Evolutionary conservation across 2,113 vertebrate species (phyloP), one percentile per base, ranked within the genome.

Genomic region (Raja brachyura): DNA sequence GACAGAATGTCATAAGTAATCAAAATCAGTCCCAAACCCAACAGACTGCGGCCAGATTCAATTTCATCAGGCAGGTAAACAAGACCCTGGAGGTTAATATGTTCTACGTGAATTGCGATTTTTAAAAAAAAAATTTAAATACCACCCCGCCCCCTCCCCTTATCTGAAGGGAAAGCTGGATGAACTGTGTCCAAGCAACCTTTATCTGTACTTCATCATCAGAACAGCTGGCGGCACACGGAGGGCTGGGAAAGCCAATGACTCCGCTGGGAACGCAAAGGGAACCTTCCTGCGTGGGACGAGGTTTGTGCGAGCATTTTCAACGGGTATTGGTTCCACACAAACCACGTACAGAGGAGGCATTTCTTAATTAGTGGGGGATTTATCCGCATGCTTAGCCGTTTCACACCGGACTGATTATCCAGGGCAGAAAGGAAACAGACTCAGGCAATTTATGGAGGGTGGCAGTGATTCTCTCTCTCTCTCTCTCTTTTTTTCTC

Each of bases 1-100:
- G 63, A 68, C 86, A 90, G 7, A 31, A 7, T 92, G 68, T 25
- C 66, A 86, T 73, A 73, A 92, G 66, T 92, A 48, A 92, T 92
- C 66, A 73, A 10, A 33, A 63, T 61, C 83, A 63, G 83, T 86
- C 56, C 56, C n/a, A 18, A 63, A 25, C 48, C 20, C 20, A 14
- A 66, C 83, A 39, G 1, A 13, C 16, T 70, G 0, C 16, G 4
- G 68, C 31, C 88, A 54, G 7, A 68, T 66, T 92, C 33, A 92
- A 48, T 92, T 54, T 92, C 20, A 39, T 70, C 33, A 20, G 5
- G 68, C 66, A 48, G 31, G 31, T 48, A 70, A 73, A 73, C 33
- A 73, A 20, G 1, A 18, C 33, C 88, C 88, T 3, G 18, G 83
- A 73, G 66, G 66, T 73, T 92, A 73, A 70, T 10, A 48, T 10